phyloP scores from a whole-genome alignment of 2,797 vertebrate genomes.

The Anisognathus igniventris region DNA sequence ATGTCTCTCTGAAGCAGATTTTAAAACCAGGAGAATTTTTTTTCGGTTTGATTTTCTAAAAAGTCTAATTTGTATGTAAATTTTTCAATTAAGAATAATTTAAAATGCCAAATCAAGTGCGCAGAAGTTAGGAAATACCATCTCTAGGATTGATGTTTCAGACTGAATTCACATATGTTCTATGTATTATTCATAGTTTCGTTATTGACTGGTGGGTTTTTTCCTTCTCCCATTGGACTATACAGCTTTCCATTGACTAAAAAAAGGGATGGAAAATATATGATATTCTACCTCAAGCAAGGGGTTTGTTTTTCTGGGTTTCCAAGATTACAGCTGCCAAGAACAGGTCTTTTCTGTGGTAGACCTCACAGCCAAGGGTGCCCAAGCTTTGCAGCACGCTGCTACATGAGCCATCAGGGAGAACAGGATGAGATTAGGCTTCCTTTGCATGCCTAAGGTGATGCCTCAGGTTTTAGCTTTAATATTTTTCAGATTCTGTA shows the following conservation, averaged over 20 bases:
- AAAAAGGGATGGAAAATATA: not conserved
- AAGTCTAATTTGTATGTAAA: not conserved
- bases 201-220: not conserved
- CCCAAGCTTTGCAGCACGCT: not conserved
- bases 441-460: not conserved
- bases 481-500: not conserved
- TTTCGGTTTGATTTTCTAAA: not conserved
- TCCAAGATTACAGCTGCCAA: not conserved
- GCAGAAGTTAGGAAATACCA: not conserved
- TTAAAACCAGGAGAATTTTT: not conserved
- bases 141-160: not conserved
- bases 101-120: not conserved
- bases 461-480: not conserved
- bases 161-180: not conserved
- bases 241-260: not conserved
- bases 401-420: not conserved
- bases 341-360: not conserved
- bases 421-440: not conserved
- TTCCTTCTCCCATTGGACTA: not conserved
- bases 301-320: not conserved
- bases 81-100: not conserved
- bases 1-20: not conserved
- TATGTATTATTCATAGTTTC: not conserved
- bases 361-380: not conserved
- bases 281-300: not conserved